A percentile compares a stretch with the other conserved stretches of the same genome.
Evolutionary conservation across 2,113 vertebrate species (phyloP).

Genomic region (Aythya baeri): DNA sequence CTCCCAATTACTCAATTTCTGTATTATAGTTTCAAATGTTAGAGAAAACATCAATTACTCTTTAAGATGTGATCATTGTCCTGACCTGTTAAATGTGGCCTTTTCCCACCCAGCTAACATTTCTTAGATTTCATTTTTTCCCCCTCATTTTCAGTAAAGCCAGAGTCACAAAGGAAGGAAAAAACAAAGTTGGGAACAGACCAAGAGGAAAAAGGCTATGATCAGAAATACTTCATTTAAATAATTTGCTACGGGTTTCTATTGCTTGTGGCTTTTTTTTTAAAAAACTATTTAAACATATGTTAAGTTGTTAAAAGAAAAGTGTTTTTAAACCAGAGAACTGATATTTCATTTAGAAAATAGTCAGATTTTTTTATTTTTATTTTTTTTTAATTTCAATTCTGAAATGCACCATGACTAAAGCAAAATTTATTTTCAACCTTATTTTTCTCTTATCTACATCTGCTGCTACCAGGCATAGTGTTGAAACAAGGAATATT

Average conservation of each 20-base stretch:
- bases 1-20: not conserved
- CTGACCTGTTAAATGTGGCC: not conserved
- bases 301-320: not conserved
- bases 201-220: not conserved
- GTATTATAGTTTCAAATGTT: not conserved
- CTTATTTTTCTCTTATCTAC: conserved; percentile 22
- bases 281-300: not conserved
- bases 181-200: not conserved
- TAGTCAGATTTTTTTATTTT: not conserved
- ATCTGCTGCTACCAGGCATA: conserved; percentile 4
- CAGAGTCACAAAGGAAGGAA: not conserved
- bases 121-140: not conserved
- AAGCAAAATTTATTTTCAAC: conserved; percentile 18
- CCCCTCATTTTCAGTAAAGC: not conserved
- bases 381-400: not conserved
- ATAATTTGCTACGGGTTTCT: not conserved
- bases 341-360: not conserved
- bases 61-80: not conserved
- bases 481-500: conserved; percentile 31
- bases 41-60: not conserved
- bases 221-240: not conserved
- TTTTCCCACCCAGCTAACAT: not conserved
- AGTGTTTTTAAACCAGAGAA: not conserved
- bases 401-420: not conserved
- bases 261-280: not conserved